Evolutionary conservation across 1,140 invertebrate genomes (phyloP).

Genomic region (Drosophila sechellia): DNA sequence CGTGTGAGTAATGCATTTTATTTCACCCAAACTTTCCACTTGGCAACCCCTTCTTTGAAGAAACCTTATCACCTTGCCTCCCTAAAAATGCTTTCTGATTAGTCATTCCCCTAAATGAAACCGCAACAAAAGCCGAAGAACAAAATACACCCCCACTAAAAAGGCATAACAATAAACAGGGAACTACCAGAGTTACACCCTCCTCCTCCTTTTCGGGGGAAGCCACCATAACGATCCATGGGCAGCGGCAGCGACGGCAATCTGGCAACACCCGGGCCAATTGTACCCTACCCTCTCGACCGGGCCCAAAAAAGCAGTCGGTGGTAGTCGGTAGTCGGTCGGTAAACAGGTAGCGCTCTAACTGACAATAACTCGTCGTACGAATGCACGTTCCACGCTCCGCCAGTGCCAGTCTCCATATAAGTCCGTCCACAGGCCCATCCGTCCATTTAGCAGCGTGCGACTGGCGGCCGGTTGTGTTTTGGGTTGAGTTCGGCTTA

Average conservation of each 20-base stretch:
- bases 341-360: constrained; percentile 83
- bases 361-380: constrained; percentile 83
- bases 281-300: constrained; percentile 38
- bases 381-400: constrained; percentile 76
- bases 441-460: constrained; percentile 56
- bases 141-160: constrained; percentile 29
- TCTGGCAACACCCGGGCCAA: constrained; percentile 45
- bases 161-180: constrained; percentile 36
- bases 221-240: constrained; percentile 11
- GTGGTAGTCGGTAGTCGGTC: constrained; percentile 69
- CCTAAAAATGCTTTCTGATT: constrained; percentile 25
- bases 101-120: constrained; percentile 29
- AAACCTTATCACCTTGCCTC: constrained; percentile 23
- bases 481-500: constrained; percentile 38
- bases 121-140: constrained; percentile 22
- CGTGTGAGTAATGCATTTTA: background rate
- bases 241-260: constrained; percentile 12
- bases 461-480: constrained; percentile 71
- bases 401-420: constrained; percentile 47
- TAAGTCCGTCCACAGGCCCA: constrained; percentile 38
- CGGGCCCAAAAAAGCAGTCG: constrained; percentile 35
- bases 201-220: constrained; percentile 1
- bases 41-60: constrained; percentile 35
- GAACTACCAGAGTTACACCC: constrained; percentile 56
- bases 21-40: constrained; percentile 4